These are phyloP conservation scores for Microplitis mediator DNA, from an alignment of 1,140 invertebrate genomes.

Conservation along the genomic window DNA sequence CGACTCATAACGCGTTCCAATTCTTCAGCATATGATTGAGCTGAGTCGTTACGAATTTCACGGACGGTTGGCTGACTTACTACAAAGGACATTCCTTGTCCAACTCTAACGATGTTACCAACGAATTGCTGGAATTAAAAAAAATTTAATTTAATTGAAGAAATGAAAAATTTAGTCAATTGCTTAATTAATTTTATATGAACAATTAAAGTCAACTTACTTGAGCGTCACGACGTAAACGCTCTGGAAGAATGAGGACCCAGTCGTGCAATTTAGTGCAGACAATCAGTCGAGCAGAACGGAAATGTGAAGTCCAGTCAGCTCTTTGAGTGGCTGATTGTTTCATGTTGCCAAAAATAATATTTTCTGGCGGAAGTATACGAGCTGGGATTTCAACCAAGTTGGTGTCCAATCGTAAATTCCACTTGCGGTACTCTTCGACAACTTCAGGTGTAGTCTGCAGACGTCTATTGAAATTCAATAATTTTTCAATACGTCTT, in stretches of 20 bases:
- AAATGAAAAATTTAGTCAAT: neutral
- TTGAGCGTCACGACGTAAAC: neutral
- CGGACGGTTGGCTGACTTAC: conserved; percentile 34
- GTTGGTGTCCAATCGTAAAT: conserved; percentile 65
- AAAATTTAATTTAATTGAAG: neutral
- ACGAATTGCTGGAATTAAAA: neutral
- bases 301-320: conserved; percentile 5
- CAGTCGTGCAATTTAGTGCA: neutral
- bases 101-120: neutral
- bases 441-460: conserved; percentile 59
- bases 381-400: conserved; percentile 55
- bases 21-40: conserved; percentile 47
- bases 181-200: no score
- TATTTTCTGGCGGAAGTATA: neutral
- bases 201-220: neutral
- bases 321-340: neutral
- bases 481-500: conserved; percentile 67
- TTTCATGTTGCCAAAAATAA: neutral
- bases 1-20: conserved; percentile 66
- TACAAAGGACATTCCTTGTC: conserved; percentile 46
- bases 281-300: neutral
- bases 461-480: conserved; percentile 67
- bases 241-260: conserved; percentile 1
- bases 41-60: conserved; percentile 39
- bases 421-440: conserved; percentile 68